A percentile compares a stretch with the other conserved stretches of the same genome.
phyloP scores from a whole-genome alignment of 2,113 vertebrate species.

The Aptenodytes patagonicus region DNA sequence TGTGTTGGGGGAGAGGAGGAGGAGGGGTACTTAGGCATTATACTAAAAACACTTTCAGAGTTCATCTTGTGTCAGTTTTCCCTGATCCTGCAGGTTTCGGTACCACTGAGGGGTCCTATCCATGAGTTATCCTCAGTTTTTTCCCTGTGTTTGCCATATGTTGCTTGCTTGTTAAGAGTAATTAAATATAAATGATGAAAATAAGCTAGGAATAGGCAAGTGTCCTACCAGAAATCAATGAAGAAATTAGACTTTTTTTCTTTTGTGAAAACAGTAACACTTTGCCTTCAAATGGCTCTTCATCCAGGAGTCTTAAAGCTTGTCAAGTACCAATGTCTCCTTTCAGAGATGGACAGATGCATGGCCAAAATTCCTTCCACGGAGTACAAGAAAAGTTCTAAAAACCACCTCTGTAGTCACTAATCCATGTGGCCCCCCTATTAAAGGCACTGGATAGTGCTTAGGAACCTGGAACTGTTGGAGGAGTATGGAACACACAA shows the following conservation, averaged over 20 bases:
- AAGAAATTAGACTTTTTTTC: not conserved
- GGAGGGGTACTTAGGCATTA: not conserved
- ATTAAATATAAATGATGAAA: not conserved
- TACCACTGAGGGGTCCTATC: not conserved
- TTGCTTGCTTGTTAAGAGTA: not conserved
- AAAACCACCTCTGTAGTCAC: not conserved
- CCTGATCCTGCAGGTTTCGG: not conserved
- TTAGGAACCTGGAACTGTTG: not conserved
- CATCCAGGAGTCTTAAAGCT: not conserved
- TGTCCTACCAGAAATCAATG: not conserved
- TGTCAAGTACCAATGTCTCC: not conserved
- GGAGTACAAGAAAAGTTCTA: not conserved
- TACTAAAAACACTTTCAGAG: not conserved
- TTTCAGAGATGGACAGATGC: not conserved
- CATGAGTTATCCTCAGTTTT: not conserved
- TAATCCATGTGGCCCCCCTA: too few species aligned
- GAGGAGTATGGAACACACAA: not conserved
- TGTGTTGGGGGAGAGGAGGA: not conserved
- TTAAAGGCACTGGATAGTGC: not conserved
- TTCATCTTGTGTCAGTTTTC: not conserved
- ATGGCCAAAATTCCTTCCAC: not conserved
- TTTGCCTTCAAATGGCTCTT: not conserved
- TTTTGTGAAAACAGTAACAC: not conserved
- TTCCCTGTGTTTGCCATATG: not conserved
- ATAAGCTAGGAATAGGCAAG: not conserved